phyloP scores from a whole-genome alignment of 2,113 vertebrate species.

The Hippocampus barbouri region DNA sequence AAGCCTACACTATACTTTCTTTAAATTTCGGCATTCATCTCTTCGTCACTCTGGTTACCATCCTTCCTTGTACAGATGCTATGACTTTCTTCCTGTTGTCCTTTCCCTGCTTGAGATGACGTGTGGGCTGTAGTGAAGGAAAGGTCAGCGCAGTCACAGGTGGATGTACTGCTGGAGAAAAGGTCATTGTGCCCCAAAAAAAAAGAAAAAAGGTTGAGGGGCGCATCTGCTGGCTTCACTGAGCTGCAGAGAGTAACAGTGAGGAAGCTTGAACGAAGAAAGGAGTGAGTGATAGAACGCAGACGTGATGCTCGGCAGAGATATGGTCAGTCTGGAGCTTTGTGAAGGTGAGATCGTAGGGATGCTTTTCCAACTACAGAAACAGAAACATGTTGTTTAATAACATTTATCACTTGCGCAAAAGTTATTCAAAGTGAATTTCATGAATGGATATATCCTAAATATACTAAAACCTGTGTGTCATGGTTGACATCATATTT shows the following conservation, averaged over 20 bases:
- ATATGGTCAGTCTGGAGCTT: slow-evolving; percentile 46
- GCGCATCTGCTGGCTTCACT: slow-evolving; percentile 43
- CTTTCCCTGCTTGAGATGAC: slow-evolving; percentile 39
- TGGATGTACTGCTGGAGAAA: slow-evolving; percentile 57
- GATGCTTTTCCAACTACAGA: slow-evolving; percentile 9
- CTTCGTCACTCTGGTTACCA: slow-evolving; percentile 31
- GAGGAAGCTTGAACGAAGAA: slow-evolving; percentile 21
- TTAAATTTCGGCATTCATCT: slow-evolving; percentile 26
- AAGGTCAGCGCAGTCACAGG: slow-evolving; percentile 66
- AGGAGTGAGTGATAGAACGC: slow-evolving; percentile 18
- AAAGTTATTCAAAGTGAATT: neutral
- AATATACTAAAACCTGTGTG: neutral
- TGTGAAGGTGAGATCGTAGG: neutral
- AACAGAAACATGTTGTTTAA: slow-evolving; percentile 1
- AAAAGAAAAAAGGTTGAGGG: slow-evolving; percentile 20
- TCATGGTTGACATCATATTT: neutral
- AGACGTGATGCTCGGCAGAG: slow-evolving; percentile 37
- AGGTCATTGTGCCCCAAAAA: slow-evolving; percentile 48
- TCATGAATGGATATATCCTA: neutral
- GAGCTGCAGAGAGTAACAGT: slow-evolving; percentile 25
- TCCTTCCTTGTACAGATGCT: slow-evolving; percentile 29
- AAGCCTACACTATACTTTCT: slow-evolving; percentile 8
- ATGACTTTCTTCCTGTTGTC: slow-evolving; percentile 34
- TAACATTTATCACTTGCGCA: neutral
- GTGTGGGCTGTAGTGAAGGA: slow-evolving; percentile 43